phyloP scores from a whole-genome alignment of 2,888 invertebrate genomes.

The Drosophila imparisetae region DNA sequence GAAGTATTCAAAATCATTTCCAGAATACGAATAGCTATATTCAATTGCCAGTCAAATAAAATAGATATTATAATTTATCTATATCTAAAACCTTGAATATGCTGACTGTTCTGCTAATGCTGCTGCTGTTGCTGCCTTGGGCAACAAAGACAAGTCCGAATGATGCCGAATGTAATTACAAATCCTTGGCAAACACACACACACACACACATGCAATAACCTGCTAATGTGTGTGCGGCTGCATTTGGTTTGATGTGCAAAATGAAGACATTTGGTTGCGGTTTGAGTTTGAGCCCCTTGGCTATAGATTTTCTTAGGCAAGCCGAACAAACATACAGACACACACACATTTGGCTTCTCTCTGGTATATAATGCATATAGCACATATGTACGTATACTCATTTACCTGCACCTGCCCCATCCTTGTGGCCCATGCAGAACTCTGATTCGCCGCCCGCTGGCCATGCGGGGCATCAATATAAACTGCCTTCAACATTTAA shows the following conservation, averaged over 20 bases:
- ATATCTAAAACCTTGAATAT: conserved; percentile 36
- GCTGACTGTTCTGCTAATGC: conserved; percentile 9
- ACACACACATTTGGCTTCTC: conserved; percentile 7
- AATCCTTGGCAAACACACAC: conserved; percentile 60
- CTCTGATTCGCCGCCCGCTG: conserved; percentile 51
- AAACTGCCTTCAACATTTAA: conserved; percentile 83
- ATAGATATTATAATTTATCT: conserved; percentile 56
- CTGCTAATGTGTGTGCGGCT: conserved; percentile 37
- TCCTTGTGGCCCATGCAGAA: not conserved
- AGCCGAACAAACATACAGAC: conserved; percentile 18
- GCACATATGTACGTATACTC: conserved; percentile 47
- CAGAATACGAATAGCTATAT: not conserved
- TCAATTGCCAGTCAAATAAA: not conserved
- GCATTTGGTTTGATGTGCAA: conserved; percentile 75
- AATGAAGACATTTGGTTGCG: conserved; percentile 76
- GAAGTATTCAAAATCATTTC: not conserved
- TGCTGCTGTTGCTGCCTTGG: conserved; percentile 16
- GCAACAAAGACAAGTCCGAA: conserved; percentile 63
- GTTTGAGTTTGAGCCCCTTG: conserved; percentile 66
- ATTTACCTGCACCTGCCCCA: conserved; percentile 36
- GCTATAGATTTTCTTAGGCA: conserved; percentile 75
- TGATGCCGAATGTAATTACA: conserved; percentile 76
- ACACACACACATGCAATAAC: conserved; percentile 4
- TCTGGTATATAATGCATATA: conserved; percentile 43
- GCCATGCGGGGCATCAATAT: conserved; percentile 74